phyloP scores from a whole-genome alignment of 35 echinoderm and acorn worm species.

The Ptychodera flava region DNA sequence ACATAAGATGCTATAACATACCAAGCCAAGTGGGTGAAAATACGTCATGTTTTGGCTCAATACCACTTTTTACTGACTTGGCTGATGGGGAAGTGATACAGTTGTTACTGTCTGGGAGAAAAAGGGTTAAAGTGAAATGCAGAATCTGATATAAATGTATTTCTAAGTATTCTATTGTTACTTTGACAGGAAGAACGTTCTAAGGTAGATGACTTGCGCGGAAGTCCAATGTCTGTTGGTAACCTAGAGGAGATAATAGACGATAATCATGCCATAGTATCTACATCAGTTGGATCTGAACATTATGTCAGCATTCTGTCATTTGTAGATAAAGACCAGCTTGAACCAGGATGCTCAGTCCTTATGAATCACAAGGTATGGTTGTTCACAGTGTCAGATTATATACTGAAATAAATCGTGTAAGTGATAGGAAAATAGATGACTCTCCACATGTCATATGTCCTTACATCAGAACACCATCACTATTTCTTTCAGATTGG shows the following conservation, averaged over 20 bases:
- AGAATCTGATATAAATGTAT: background rate
- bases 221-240: conserved; percentile 97
- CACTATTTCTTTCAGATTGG: no score
- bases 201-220: conserved; percentile 95
- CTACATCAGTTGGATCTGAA: conserved; percentile 90
- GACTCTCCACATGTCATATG: no score
- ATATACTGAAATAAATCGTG: no score
- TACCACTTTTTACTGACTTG: no score
- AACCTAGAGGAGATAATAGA: conserved; percentile 97
- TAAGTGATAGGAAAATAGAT: no score
- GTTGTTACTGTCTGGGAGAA: no score
- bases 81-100: no score
- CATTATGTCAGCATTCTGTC: conserved; percentile 98
- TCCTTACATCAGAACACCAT: no score
- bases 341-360: conserved; percentile 98
- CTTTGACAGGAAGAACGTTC: conserved; percentile 79
- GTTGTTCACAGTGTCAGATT: background rate
- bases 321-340: conserved; percentile 97
- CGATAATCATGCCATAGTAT: conserved; percentile 98
- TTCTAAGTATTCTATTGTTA: background rate
- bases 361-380: conserved; percentile 93
- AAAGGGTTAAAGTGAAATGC: no score
- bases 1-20: no score
- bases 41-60: no score
- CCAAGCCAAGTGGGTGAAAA: no score